Base-by-base conservation (phyloP, 1,140 invertebrate genomes). In the Nixonia krombeini region DNA sequence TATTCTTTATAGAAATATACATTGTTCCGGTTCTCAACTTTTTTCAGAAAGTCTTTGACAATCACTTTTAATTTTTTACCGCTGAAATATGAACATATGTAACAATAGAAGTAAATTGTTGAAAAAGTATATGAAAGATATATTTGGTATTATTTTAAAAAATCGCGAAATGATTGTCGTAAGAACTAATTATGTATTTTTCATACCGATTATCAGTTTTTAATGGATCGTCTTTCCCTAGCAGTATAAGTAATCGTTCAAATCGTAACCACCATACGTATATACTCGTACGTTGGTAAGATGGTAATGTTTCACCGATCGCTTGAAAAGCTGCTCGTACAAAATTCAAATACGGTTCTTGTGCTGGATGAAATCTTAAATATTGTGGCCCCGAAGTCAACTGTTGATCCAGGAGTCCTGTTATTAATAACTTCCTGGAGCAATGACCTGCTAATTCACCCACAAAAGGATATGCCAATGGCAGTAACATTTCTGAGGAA, bases 251-350 rank as follows among this genome's bases (percentile, higher is more conserved):
- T 23, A 90, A 58, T 13, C 88, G 81, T 71, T 90, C 86, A 66
- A 91, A 89, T 58, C 87, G 79, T 17, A 91, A 76, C 87, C 87
- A 90, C 84, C 90, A 87, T 5, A 90, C 53, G 9, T 85, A 81
- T 45, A 90, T 84, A 9, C 88, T 80, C 6, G 81, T 84, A 25
- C 82, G 72, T 47, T 82, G 62, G 18, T 46, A 6, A 9, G 63
- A 1, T 1, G 74, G 47, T 28, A 85, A 71, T 52, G 55, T 74
- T 18, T 79, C 58, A 17, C 78, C 80, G 10, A 82, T 75, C 12
- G 46, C 64, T 28, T 38, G 44, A 66, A 85, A 85, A 50, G 66
- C 64, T 49, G 76, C 74, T 16, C 84, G 73, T 12, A 91, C 59
- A 69, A 88, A 89, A 18, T 85, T 80, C 25, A 87, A 72, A 71